These are phyloP conservation scores for Ferdinandea cuprea DNA, from an alignment of 2,888 invertebrate species.

Conservation along the genomic window DNA sequence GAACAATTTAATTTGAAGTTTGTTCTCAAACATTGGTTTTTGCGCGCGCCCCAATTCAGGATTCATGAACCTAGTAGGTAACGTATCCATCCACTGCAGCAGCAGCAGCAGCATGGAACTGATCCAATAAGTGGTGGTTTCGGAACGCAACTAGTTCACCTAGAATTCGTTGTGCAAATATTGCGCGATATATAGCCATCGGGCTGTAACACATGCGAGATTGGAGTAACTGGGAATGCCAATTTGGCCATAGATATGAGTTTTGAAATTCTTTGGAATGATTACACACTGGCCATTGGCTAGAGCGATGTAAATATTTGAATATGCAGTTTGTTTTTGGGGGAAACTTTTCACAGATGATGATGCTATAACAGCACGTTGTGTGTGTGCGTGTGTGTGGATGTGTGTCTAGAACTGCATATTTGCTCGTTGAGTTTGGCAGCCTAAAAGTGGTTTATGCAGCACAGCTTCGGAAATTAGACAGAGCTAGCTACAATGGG, in stretches of 20 bases:
- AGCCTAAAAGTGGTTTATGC: too few relatives aligned
- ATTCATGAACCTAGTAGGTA: neutral
- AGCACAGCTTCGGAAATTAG: too few relatives aligned
- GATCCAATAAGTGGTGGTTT: neutral
- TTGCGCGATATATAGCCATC: conserved; percentile 28
- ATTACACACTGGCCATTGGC: conserved; percentile 41
- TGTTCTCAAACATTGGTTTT: conserved; percentile 21
- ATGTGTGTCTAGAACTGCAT: too few relatives aligned
- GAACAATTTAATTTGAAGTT: conserved; percentile 51
- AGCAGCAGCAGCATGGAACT: neutral
- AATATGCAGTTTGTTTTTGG: too few relatives aligned
- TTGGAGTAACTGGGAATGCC: neutral
- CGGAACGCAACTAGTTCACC: conserved; percentile 2
- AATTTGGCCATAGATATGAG: conserved; percentile 47
- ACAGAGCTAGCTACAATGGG: too few relatives aligned
- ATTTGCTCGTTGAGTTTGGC: too few relatives aligned
- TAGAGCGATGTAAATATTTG: too few relatives aligned
- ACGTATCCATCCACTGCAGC: neutral
- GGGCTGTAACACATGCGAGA: conserved; percentile 3
- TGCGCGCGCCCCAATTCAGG: neutral
- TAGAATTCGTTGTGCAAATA: conserved; percentile 52
- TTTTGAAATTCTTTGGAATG: conserved; percentile 46
- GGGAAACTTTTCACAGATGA: too few relatives aligned
- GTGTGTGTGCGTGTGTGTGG: too few relatives aligned
- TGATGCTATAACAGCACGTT: too few relatives aligned